Base-by-base conservation (phyloP, 1,140 invertebrate genomes). In the Rhynchophorus ferrugineus region DNA sequence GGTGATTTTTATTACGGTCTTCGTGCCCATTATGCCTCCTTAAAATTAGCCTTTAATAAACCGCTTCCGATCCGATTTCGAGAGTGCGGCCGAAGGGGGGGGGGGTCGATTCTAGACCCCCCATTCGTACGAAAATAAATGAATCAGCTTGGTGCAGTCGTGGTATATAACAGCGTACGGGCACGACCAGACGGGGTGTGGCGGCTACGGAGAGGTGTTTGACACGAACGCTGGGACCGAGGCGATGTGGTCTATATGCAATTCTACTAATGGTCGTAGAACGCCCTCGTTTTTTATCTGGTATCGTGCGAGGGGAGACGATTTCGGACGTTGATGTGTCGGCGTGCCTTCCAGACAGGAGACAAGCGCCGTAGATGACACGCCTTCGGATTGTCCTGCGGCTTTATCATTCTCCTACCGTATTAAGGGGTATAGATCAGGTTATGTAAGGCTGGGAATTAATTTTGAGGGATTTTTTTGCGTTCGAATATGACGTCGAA, bases 191-290 rank as follows among this genome's bases (percentile, higher is more conserved):
- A 38, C 37, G 37, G 37, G 37, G 37, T 19, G 37, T 19, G 37
- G 33, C 33, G n/a, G 37, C 37, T 38, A 29, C 13, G 13, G 37
- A 38, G 18, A 38, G 37, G 37, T 38, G 18, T 14, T 38, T 38
- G 37, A 38, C 37, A 38, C 37, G 5, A 13, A 5, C 7, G 37
- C 7, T 6, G 18, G 11, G 24, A 29, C 24, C 5, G 24, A 11
- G 24, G 24, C 5, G 5, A 29, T 29, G 5, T 6, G 24, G 11
- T 29, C 24, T 11, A n/a, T 29, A 29, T 29, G 24, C 24, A 29
- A 29, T 29, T 29, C 24, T 11, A 11, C 24, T 29, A 29, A 29
- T 29, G 24, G 24, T 11, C 24, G 24, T 29, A 5, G 11, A 29
- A 29, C 24, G 24, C 24, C 24, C 24, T 29, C n/a, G n/a, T n/a